phyloP scores from a whole-genome alignment of 1,140 invertebrate genomes.

The Zaprionus ornatus region DNA sequence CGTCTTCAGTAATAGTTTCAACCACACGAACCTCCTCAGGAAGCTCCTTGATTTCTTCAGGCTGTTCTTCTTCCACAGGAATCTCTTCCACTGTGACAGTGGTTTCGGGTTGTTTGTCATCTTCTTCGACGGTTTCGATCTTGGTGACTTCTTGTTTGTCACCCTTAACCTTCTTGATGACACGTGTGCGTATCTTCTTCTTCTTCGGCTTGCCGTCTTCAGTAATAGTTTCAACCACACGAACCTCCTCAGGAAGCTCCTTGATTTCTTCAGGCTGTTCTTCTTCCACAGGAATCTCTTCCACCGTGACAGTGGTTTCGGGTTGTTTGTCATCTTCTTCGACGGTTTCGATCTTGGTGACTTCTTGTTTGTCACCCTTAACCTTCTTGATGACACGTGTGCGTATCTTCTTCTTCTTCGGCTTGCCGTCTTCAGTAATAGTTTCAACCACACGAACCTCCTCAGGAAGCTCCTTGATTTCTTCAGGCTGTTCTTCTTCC shows the following conservation, averaged over 20 bases:
- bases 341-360: slow-evolving; percentile 74
- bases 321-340: slow-evolving; percentile 61
- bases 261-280: slow-evolving; percentile 35
- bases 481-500: slow-evolving; percentile 25
- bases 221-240: slow-evolving; percentile 7
- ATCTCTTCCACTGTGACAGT: slow-evolving; percentile 52
- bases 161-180: slow-evolving; percentile 31
- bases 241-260: slow-evolving; percentile 28
- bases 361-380: slow-evolving; percentile 70
- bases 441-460: slow-evolving; percentile 27
- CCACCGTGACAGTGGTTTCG: slow-evolving; percentile 58
- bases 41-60: slow-evolving; percentile 49
- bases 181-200: slow-evolving; percentile 25
- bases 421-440: slow-evolving; percentile 18
- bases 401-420: slow-evolving; percentile 47
- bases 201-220: slow-evolving; percentile 16
- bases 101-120: slow-evolving; percentile 53
- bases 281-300: slow-evolving; percentile 45
- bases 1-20: slow-evolving; percentile 47
- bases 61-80: slow-evolving; percentile 33
- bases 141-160: slow-evolving; percentile 76
- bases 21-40: slow-evolving; percentile 57
- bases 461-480: slow-evolving; percentile 35
- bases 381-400: slow-evolving; percentile 71
- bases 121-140: slow-evolving; percentile 70